phyloP scores from a whole-genome alignment of 2,113 vertebrate genomes.

The Stictonetta naevosa region DNA sequence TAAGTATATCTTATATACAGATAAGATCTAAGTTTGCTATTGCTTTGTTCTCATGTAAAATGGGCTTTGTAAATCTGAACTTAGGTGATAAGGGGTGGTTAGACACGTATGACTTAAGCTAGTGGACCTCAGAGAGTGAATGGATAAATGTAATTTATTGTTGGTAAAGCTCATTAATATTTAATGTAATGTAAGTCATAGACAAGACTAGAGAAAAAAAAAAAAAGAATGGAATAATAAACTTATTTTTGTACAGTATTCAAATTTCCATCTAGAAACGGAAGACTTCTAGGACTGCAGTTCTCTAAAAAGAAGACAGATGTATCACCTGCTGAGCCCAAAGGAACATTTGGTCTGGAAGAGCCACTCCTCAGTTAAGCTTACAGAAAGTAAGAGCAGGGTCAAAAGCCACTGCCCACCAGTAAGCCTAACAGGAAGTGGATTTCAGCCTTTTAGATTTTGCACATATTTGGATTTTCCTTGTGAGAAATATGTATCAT shows the following conservation, averaged over 20 bases:
- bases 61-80: neutral
- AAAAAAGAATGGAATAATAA: neutral
- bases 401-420: neutral
- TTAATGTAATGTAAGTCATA: neutral
- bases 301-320: neutral
- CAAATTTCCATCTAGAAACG: neutral
- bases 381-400: neutral
- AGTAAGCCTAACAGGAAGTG: neutral
- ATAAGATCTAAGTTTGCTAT: neutral
- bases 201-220: neutral
- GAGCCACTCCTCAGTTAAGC: neutral
- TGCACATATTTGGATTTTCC: neutral
- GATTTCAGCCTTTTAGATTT: neutral
- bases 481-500: fast-evolving
- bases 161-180: neutral
- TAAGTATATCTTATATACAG: neutral
- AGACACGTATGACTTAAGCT: neutral
- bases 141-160: neutral
- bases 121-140: neutral
- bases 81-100: neutral
- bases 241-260: neutral
- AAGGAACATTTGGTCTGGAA: neutral
- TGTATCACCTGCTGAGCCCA: neutral
- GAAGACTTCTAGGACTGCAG: neutral
- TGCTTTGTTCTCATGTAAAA: neutral